These are phyloP conservation scores for Cydia amplana DNA, from an alignment of 1,140 invertebrate genomes.

Conservation along the genomic window DNA sequence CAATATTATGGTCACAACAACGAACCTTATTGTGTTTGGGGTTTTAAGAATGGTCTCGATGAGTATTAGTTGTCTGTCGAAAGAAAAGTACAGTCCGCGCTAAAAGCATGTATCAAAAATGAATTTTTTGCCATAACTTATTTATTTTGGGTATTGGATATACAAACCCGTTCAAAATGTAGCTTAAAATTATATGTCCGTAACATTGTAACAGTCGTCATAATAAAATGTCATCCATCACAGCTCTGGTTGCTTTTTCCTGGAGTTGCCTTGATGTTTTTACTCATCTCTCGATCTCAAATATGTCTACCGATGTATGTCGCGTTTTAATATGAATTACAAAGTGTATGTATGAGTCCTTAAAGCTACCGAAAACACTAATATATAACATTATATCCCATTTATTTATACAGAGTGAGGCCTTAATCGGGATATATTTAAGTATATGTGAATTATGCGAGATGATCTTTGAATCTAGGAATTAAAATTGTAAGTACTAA, in stretches of 20 bases:
- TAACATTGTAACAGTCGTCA: background rate
- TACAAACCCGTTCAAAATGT: background rate
- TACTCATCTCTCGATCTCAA: conserved; percentile 35
- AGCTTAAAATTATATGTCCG: background rate
- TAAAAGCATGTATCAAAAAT: no score
- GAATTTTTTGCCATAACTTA: no score
- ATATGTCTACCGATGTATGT: conserved; percentile 38
- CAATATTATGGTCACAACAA: no score
- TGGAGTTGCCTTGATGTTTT: background rate
- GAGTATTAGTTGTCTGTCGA: no score
- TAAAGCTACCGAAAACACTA: conserved; percentile 41
- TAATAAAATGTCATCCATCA: background rate
- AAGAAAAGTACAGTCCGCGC: no score
- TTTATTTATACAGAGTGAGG: conserved; percentile 34
- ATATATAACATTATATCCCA: conserved; percentile 48
- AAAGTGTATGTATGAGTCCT: conserved; percentile 48
- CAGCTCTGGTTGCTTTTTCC: background rate
- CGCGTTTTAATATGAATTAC: conserved; percentile 46
- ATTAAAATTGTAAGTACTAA: no score
- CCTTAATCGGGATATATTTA: conserved; percentile 37
- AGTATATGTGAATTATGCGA: no score
- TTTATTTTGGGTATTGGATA: no score
- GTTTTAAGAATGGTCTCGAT: no score
- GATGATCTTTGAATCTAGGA: no score
- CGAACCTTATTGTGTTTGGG: no score